A percentile compares a stretch with the other conserved stretches of the same genome.
These are phyloP conservation scores for Phaethornis superciliosus DNA, from an alignment of 2,113 vertebrate genomes.

Conservation along the genomic window DNA sequence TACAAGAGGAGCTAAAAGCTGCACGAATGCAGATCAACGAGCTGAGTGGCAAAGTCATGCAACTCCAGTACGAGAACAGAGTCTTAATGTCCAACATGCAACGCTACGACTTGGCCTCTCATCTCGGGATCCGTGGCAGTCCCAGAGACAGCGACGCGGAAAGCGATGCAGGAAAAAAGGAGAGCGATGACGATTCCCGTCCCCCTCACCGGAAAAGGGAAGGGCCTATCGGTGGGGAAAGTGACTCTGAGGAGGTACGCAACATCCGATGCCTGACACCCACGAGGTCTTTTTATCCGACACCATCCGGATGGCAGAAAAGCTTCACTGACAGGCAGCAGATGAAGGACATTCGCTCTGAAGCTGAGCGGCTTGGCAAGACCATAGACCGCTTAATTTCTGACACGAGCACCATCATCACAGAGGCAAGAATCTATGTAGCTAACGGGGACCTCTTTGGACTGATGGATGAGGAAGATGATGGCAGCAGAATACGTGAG, in stretches of 20 bases:
- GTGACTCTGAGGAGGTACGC: conserved; percentile 94
- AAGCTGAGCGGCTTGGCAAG: conserved; percentile 94
- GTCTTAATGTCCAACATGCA: conserved; percentile 99
- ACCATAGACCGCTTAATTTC: conserved; percentile 96
- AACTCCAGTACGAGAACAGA: conserved; percentile 97
- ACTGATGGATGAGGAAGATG: conserved; percentile 93
- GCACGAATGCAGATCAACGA: conserved; percentile 96
- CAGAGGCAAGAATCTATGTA: conserved; percentile 93
- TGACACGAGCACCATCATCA: conserved; percentile 97
- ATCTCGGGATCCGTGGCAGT: conserved; percentile 91
- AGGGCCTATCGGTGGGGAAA: conserved; percentile 94
- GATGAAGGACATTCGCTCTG: conserved; percentile 95
- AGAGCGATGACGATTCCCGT: conserved; percentile 92
- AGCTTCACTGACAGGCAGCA: conserved; percentile 96
- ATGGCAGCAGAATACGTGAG: conserved; percentile 93
- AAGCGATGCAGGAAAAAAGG: conserved; percentile 91
- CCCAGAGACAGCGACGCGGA: conserved; percentile 95
- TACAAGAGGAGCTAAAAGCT: conserved; percentile 96
- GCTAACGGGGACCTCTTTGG: conserved; percentile 93
- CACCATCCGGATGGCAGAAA: conserved; percentile 86
- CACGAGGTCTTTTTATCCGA: conserved; percentile 87
- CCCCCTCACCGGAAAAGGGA: conserved; percentile 96
- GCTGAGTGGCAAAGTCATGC: conserved; percentile 97
- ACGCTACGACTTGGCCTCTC: conserved; percentile 96
- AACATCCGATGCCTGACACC: conserved; percentile 96